Percentiles rank a stretch among this genome's conserved stretches.
These are phyloP conservation scores for Liolophura sinensis DNA, from an alignment of 1,140 invertebrate species.

Conservation along the genomic window DNA sequence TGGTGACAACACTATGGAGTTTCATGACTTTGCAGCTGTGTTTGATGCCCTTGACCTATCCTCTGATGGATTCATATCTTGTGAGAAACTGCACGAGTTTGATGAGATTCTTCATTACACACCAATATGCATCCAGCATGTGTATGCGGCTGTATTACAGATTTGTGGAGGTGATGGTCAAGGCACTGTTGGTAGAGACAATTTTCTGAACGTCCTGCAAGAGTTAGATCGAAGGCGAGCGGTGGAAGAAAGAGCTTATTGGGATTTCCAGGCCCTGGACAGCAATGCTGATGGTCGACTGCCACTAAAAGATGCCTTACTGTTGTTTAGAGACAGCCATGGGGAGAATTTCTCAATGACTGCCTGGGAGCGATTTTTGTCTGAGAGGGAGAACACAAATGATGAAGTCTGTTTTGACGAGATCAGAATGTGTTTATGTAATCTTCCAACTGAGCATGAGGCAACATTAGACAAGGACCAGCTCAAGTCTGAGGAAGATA, in stretches of 20 bases:
- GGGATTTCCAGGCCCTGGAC: conserved; percentile 52
- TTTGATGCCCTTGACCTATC: conserved; percentile 43
- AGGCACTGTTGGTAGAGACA: conserved; percentile 17
- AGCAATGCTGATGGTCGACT: conserved; percentile 37
- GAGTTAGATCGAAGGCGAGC: conserved; percentile 38
- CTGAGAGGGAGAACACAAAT: conserved; percentile 26
- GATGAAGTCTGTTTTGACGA: conserved; percentile 50
- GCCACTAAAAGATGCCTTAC: conserved; percentile 35
- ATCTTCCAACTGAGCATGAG: conserved; percentile 24
- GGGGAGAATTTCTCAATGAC: conserved; percentile 45
- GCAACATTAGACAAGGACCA: conserved; percentile 34
- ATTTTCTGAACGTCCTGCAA: conserved; percentile 39
- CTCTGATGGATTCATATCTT: conserved; percentile 34
- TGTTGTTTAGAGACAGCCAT: conserved; percentile 47
- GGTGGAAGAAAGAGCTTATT: conserved; percentile 41
- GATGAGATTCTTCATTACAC: conserved; percentile 34
- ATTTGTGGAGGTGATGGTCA: conserved; percentile 32
- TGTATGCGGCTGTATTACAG: conserved; percentile 33
- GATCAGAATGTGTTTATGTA: conserved; percentile 43
- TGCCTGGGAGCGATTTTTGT: conserved; percentile 45
- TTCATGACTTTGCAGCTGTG: conserved; percentile 37
- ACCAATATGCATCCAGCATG: conserved; percentile 29
- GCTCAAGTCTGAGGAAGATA: conserved; percentile 21
- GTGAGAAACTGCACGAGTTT: conserved; percentile 33
- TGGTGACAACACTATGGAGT: conserved; percentile 29